Evolutionary conservation across 2,113 vertebrate genomes (phyloP).

Genomic region (Colossoma macropomum): DNA sequence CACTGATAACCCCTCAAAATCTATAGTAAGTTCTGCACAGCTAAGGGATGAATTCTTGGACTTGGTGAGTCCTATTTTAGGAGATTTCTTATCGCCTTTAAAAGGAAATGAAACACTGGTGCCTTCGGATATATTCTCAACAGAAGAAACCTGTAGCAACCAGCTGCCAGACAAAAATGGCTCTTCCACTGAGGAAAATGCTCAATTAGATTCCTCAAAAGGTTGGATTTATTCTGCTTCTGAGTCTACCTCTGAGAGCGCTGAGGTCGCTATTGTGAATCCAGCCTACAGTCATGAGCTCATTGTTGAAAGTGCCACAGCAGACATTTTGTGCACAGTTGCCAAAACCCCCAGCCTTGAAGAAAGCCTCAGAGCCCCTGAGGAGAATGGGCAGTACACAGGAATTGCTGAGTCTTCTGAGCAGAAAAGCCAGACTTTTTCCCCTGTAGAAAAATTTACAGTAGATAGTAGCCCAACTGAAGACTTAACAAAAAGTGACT

Average conservation of each 20-base stretch:
- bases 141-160: constrained; percentile 60
- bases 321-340: constrained; percentile 70
- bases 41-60: constrained; percentile 69
- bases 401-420: constrained; percentile 55
- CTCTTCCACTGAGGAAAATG: constrained; percentile 70
- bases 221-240: constrained; percentile 67
- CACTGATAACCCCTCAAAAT: constrained; percentile 67
- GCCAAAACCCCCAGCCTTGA: constrained; percentile 75
- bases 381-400: constrained; percentile 18
- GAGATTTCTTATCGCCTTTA: constrained; percentile 58
- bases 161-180: constrained; percentile 58
- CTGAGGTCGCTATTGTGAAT: constrained; percentile 58
- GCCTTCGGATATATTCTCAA: constrained; percentile 74
- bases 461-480: constrained; percentile 58
- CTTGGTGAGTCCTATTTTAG: constrained; percentile 55
- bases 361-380: constrained; percentile 62
- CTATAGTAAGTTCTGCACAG: constrained; percentile 57
- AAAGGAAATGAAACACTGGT: constrained; percentile 70
- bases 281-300: constrained; percentile 62
- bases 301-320: constrained; percentile 58
- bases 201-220: constrained; percentile 61
- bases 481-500: constrained; percentile 70
- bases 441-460: constrained; percentile 48
- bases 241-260: constrained; percentile 67
- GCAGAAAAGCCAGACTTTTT: constrained; percentile 42